These are phyloP conservation scores for Trichosurus vulpecula DNA, from an alignment of 2,797 vertebrate genomes.

Conservation along the genomic window DNA sequence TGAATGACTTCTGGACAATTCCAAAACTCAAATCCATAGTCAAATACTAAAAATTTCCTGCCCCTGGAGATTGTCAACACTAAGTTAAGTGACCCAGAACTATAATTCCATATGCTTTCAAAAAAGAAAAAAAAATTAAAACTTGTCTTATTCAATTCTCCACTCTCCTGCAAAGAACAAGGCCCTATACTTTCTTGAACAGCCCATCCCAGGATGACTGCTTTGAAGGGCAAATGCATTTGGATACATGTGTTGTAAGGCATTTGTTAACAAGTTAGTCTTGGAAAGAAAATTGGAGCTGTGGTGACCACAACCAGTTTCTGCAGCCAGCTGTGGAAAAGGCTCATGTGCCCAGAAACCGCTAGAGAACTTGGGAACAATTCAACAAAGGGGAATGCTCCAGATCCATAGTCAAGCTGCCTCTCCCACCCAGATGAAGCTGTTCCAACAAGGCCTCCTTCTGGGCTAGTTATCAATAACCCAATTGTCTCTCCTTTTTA, in stretches of 20 bases:
- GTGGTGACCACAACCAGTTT: not conserved
- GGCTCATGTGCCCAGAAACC: not conserved
- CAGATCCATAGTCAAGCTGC: not conserved
- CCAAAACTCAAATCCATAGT: not conserved
- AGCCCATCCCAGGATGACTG: not conserved
- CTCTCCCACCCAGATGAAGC: not conserved
- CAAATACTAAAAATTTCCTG: not conserved
- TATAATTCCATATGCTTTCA: not conserved
- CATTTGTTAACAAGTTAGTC: conserved; percentile 3
- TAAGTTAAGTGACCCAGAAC: not conserved
- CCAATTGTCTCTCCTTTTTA: not conserved
- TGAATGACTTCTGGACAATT: not conserved
- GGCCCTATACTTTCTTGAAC: not conserved
- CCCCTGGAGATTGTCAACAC: not conserved
- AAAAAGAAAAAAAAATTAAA: not conserved
- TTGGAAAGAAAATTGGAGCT: not conserved
- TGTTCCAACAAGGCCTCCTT: not conserved
- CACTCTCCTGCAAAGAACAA: not conserved
- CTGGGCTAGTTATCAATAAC: not conserved
- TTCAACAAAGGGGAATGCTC: not conserved
- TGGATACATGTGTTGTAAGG: not conserved
- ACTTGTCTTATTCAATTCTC: not conserved
- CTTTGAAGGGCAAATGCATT: not conserved
- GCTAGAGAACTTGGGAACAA: not conserved
- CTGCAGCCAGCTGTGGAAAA: not conserved